phyloP scores from a whole-genome alignment of 2,888 invertebrate species.

The Scaeva pyrastri region DNA sequence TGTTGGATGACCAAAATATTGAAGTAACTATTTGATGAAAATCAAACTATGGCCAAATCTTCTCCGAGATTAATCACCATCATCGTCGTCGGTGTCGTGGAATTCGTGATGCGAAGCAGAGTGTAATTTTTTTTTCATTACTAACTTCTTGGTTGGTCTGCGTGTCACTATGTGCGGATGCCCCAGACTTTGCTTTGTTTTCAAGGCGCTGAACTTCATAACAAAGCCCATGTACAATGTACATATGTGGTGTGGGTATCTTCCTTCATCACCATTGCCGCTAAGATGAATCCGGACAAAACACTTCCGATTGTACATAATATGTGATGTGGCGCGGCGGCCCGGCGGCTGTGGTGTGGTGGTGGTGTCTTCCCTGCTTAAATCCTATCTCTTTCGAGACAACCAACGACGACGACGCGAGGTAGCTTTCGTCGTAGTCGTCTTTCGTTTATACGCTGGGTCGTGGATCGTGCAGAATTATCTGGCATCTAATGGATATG shows the following conservation, averaged over 20 bases:
- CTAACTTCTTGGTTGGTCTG: slow-evolving; percentile 69
- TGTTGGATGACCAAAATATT: neutral
- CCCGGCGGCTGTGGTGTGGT: slow-evolving; percentile 53
- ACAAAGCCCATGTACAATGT: slow-evolving; percentile 50
- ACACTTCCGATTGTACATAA: slow-evolving; percentile 68
- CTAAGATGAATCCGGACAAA: slow-evolving; percentile 2
- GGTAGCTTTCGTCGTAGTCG: neutral
- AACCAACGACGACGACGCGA: neutral
- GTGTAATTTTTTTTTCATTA: slow-evolving; percentile 29
- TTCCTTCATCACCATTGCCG: slow-evolving; percentile 32
- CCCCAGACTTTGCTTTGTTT: slow-evolving; percentile 68
- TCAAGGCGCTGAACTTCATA: slow-evolving; percentile 65
- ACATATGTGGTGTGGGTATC: neutral
- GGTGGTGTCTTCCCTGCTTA: slow-evolving; percentile 27
- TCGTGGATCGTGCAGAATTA: slow-evolving; percentile 75
- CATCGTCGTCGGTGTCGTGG: slow-evolving; percentile 54
- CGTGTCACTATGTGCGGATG: slow-evolving; percentile 59
- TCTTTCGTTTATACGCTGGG: slow-evolving; percentile 12
- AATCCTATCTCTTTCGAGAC: slow-evolving; percentile 13
- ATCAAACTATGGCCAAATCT: neutral
- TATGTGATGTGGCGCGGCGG: too few species aligned
- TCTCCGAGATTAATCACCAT: slow-evolving; percentile 44
- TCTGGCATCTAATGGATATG: slow-evolving; percentile 72
- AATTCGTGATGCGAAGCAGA: slow-evolving; percentile 35
- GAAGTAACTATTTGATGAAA: neutral